Evolutionary conservation across 2,797 vertebrate species (phyloP).

Genomic region (Dendrocincla fuliginosa): DNA sequence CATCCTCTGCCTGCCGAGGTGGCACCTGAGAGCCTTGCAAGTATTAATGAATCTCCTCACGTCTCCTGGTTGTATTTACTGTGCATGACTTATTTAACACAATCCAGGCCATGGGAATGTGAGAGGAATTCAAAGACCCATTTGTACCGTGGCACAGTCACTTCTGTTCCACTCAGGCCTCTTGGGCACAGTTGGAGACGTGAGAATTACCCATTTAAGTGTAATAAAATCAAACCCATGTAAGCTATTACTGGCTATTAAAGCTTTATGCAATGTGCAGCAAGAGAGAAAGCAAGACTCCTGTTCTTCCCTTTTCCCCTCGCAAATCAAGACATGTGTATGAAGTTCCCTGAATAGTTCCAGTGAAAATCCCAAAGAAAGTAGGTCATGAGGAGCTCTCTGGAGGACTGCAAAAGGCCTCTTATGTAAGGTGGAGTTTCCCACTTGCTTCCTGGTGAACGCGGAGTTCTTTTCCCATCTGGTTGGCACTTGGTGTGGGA

Average conservation of each 20-base stretch:
- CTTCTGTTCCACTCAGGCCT: conserved; percentile 37
- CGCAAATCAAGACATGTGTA: neutral
- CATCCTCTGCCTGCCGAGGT: neutral
- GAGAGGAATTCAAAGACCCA: conserved; percentile 1
- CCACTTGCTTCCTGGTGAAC: neutral
- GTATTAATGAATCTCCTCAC: conserved; percentile 13
- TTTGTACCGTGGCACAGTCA: conserved; percentile 7
- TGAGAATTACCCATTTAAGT: conserved; percentile 56
- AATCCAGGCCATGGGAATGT: neutral
- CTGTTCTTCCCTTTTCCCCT: neutral
- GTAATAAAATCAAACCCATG: conserved; percentile 65
- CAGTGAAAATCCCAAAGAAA: conserved; percentile 6
- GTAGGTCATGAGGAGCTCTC: neutral
- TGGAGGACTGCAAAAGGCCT: neutral
- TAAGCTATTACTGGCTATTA: conserved; percentile 42
- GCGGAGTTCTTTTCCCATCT: neutral
- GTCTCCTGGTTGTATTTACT: conserved; percentile 31
- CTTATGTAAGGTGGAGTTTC: conserved; percentile 23
- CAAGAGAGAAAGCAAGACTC: neutral
- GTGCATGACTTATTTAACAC: conserved; percentile 43
- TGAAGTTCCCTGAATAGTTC: neutral
- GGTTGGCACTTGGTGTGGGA: neutral
- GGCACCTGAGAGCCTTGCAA: neutral
- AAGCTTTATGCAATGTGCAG: conserved; percentile 43
- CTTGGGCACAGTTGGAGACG: conserved; percentile 33